Percentiles rank a stretch among this genome's conserved stretches.
These are phyloP conservation scores for Atherinomorus stipes DNA, from an alignment of 2,113 vertebrate genomes.

Conservation along the genomic window DNA sequence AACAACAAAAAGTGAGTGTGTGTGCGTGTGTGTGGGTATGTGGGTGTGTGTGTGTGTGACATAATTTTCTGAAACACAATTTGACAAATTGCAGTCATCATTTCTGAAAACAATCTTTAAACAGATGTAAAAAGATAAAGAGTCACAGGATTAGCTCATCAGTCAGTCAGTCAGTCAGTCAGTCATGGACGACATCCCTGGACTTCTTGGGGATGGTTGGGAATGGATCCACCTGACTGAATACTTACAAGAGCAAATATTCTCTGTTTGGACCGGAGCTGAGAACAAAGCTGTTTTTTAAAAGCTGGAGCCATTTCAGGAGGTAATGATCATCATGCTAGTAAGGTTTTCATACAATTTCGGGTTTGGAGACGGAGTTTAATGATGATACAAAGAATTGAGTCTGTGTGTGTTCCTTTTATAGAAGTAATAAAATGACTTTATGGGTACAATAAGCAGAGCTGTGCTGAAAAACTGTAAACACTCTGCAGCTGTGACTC, in stretches of 20 bases:
- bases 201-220: conserved; percentile 31
- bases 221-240: background rate
- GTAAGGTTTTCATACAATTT: conserved; percentile 5
- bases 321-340: conserved; percentile 9
- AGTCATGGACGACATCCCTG: conserved; percentile 9
- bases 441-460: conserved; percentile 61
- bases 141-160: conserved; percentile 31
- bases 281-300: background rate
- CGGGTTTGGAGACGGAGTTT: background rate
- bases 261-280: background rate
- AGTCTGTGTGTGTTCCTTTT: conserved; percentile 49
- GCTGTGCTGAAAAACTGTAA: conserved; percentile 52
- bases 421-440: conserved; percentile 54
- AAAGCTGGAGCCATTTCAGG: conserved; percentile 10
- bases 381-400: conserved; percentile 6
- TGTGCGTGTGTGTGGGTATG: no score
- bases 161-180: conserved; percentile 31
- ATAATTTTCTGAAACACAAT: background rate
- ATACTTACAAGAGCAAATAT: background rate
- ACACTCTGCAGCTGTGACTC: conserved; percentile 56
- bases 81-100: background rate
- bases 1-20: no score
- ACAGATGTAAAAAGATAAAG: conserved; percentile 28
- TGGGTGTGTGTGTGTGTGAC: no score
- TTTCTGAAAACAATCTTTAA: conserved; percentile 1